Evolutionary conservation across 35 echinoderm and acorn worm genomes (phyloP).

Genomic region (Heliocidaris erythrogramma): DNA sequence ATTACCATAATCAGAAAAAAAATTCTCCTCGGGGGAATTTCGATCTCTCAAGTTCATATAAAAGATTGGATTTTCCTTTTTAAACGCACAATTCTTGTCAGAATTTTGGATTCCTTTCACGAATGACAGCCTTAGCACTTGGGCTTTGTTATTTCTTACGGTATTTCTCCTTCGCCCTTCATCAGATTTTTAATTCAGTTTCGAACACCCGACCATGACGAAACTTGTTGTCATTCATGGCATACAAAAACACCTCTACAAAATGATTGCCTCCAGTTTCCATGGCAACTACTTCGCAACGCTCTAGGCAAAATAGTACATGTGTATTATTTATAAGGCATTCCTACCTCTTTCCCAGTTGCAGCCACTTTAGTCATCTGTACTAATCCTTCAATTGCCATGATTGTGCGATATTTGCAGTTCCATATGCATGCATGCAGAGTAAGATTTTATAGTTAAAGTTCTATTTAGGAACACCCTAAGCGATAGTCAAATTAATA

Average conservation of each 20-base stretch:
- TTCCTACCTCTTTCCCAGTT: not conserved
- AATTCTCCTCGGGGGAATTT: too few relatives aligned
- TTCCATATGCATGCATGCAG: too few relatives aligned
- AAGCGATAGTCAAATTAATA: too few relatives aligned
- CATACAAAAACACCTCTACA: not conserved
- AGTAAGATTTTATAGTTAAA: too few relatives aligned
- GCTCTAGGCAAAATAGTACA: not conserved
- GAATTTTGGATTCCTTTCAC: not conserved
- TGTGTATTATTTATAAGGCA: not conserved
- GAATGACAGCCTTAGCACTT: not conserved
- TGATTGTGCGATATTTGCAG: not conserved
- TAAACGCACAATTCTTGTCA: not conserved
- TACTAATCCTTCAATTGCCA: not conserved
- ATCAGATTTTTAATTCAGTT: conserved; percentile 14
- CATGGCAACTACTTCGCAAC: not conserved
- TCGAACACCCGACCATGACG: not conserved
- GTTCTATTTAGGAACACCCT: too few relatives aligned
- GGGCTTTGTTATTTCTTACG: not conserved
- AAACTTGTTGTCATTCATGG: not conserved
- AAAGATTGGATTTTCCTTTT: not conserved
- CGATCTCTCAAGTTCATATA: not conserved
- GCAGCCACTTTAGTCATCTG: not conserved
- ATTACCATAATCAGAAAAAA: too few relatives aligned
- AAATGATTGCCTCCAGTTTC: not conserved
- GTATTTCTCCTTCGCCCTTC: not conserved